A percentile compares a stretch with the other conserved stretches of the same genome.
Conservation (phyloP, 1,140 invertebrate species). For the Drosophila paulistorum region DNA sequence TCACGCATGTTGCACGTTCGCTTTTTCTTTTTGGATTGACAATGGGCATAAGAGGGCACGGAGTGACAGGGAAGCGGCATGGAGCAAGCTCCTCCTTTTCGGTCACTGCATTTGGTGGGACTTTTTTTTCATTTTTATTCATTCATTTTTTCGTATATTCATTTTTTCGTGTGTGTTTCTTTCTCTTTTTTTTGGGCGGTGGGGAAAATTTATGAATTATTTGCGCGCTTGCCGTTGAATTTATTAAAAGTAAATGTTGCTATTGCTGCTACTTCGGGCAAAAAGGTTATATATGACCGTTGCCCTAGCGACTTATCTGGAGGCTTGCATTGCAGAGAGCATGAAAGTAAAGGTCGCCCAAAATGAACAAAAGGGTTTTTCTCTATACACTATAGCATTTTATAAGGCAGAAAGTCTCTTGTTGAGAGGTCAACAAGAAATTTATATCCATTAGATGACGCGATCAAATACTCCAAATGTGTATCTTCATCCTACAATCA, state of each 20-base stretch:
- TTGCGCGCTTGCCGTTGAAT: constrained; percentile 65
- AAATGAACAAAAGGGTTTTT: constrained; percentile 45
- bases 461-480: too few relatives aligned
- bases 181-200: constrained; percentile 21
- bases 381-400: constrained; percentile 16
- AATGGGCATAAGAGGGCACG: neutral
- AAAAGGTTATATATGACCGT: constrained; percentile 35
- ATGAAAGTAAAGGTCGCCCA: constrained; percentile 22
- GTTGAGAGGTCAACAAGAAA: too few relatives aligned
- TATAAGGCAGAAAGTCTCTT: too few relatives aligned
- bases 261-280: constrained; percentile 13
- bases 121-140: constrained; percentile 1
- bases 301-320: constrained; percentile 54
- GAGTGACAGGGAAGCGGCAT: neutral
- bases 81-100: constrained; percentile 26
- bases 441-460: too few relatives aligned
- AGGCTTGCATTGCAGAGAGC: constrained; percentile 40
- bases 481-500: too few relatives aligned
- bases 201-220: constrained; percentile 71
- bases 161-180: constrained; percentile 21
- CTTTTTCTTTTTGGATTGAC: constrained; percentile 15
- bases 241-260: constrained; percentile 70
- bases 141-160: constrained; percentile 3
- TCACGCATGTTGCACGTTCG: constrained; percentile 39
- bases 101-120: constrained; percentile 45